Conservation (phyloP, 2,888 invertebrate genomes). For the Epinotia demarniana region DNA sequence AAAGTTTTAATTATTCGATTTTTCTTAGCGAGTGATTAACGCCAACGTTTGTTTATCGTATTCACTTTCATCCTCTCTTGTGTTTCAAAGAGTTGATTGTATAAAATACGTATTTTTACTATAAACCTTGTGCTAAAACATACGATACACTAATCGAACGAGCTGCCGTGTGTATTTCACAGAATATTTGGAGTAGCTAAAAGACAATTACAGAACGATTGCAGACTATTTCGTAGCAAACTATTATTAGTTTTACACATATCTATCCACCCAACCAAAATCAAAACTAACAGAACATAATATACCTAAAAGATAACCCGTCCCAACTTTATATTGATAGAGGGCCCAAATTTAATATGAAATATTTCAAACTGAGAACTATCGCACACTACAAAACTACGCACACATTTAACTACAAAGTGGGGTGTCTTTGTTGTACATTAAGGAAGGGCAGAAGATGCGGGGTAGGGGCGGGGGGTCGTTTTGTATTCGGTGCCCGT, state of each 20-base stretch:
- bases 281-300: conserved; percentile 37
- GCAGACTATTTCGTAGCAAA: not conserved
- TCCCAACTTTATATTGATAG: conserved; percentile 73
- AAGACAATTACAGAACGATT: not conserved
- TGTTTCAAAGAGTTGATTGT: too few relatives aligned
- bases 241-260: conserved; percentile 8
- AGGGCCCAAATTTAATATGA: conserved; percentile 82
- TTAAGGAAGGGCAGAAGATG: conserved; percentile 70
- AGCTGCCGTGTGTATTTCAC: not conserved
- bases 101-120: too few relatives aligned
- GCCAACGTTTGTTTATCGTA: too few relatives aligned
- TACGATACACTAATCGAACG: not conserved
- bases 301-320: conserved; percentile 71
- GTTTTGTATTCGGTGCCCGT: conserved; percentile 82
- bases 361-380: conserved; percentile 75
- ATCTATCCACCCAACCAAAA: conserved; percentile 12
- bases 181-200: not conserved
- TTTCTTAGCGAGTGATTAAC: too few relatives aligned
- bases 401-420: conserved; percentile 69
- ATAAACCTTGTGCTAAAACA: not conserved
- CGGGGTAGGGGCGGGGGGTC: conserved; percentile 56
- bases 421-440: conserved; percentile 84
- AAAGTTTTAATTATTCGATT: too few relatives aligned
- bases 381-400: conserved; percentile 64
- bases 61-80: too few relatives aligned